Evolutionary conservation across 1,140 invertebrate species (phyloP).

Genomic region (Arctopsyche grandis): DNA sequence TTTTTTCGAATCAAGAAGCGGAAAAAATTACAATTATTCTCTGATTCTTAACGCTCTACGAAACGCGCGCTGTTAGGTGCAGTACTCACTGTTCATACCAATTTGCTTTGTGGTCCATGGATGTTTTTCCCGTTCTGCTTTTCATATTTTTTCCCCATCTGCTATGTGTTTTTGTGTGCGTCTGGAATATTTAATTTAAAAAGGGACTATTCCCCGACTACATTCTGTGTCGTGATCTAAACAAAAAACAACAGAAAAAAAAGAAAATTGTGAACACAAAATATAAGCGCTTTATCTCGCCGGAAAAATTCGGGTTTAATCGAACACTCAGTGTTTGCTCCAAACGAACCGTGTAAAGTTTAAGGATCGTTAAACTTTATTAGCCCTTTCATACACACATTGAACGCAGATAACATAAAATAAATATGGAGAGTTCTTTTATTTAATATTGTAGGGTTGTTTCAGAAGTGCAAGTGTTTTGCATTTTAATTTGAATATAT

Average conservation of each 20-base stretch:
- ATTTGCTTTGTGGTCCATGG: not conserved
- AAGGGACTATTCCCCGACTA: not conserved
- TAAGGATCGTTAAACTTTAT: not conserved
- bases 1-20: not conserved
- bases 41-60: conserved; percentile 6
- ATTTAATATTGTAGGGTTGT: not conserved
- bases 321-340: too few relatives aligned
- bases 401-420: not conserved
- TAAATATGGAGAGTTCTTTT: not conserved
- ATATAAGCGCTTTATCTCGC: too few relatives aligned
- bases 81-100: not conserved
- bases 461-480: not conserved
- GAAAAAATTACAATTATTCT: conserved; percentile 22
- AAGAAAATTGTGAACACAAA: too few relatives aligned
- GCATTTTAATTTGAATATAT: not conserved
- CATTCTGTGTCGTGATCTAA: not conserved
- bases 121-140: not conserved
- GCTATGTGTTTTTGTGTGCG: not conserved
- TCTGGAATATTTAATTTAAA: not conserved
- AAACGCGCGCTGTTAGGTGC: not conserved
- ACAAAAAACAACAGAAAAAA: too few relatives aligned
- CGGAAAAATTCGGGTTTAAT: too few relatives aligned
- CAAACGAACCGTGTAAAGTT: too few relatives aligned
- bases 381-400: not conserved
- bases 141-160: not conserved